phyloP scores from a whole-genome alignment of 1,140 invertebrate genomes.

The Teleogryllus occipitalis region DNA sequence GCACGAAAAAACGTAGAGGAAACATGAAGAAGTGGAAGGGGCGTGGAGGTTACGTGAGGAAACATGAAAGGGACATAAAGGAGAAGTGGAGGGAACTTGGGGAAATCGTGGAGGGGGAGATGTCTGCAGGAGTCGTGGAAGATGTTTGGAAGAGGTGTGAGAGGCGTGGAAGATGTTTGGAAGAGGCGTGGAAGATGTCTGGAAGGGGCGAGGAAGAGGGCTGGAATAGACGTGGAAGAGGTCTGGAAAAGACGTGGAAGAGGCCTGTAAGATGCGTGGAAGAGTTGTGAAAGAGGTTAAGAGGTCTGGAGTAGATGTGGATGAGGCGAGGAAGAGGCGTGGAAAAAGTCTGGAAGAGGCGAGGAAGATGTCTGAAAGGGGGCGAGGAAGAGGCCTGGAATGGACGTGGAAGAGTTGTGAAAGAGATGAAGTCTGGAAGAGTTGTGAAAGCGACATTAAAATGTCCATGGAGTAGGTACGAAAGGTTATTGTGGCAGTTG shows the following conservation, averaged over 20 bases:
- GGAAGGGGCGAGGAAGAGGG: neutral
- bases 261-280: neutral
- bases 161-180: neutral
- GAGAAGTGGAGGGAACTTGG: neutral
- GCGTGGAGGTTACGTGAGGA: too few relatives aligned
- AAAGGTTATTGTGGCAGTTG: neutral
- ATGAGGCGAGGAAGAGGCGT: too few relatives aligned
- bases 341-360: too few relatives aligned
- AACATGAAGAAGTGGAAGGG: neutral
- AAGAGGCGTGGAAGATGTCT: neutral
- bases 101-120: neutral
- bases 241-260: neutral
- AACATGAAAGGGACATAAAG: neutral
- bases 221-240: neutral
- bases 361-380: too few relatives aligned
- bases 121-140: neutral
- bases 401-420: too few relatives aligned
- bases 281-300: neutral
- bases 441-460: too few relatives aligned
- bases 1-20: neutral
- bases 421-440: too few relatives aligned
- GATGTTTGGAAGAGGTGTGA: neutral
- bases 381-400: too few relatives aligned
- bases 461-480: neutral
- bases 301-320: too few relatives aligned